Evolutionary conservation across 2,888 invertebrate species (phyloP).

Genomic region (Drosophila formosana): DNA sequence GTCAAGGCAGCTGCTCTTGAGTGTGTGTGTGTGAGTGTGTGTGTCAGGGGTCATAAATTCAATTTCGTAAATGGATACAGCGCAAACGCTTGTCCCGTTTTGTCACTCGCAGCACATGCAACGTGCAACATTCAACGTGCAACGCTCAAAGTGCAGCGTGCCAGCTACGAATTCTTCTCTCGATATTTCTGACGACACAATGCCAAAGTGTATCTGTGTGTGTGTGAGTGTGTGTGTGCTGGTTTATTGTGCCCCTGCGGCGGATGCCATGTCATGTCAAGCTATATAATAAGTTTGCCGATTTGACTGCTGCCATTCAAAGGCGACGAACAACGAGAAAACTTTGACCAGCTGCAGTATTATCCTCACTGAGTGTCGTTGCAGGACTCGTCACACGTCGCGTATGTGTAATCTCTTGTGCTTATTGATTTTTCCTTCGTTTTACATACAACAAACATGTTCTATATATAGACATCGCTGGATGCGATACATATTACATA

Average conservation of each 20-base stretch:
- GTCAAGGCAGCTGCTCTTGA: slow-evolving; percentile 40
- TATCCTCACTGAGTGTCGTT: not conserved
- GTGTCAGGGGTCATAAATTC: slow-evolving; percentile 69
- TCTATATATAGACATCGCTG: slow-evolving; percentile 17
- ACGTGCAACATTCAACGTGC: slow-evolving; percentile 16
- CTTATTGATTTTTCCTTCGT: slow-evolving; percentile 49
- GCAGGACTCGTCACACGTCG: slow-evolving; percentile 21
- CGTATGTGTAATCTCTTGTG: slow-evolving; percentile 39
- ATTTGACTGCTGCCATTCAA: slow-evolving; percentile 50
- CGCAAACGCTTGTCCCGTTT: slow-evolving; percentile 61
- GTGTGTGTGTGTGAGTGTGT: slow-evolving; percentile 1
- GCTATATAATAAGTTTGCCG: slow-evolving; percentile 45
- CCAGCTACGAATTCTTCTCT: slow-evolving; percentile 8
- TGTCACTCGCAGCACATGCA: slow-evolving; percentile 71
- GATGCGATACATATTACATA: slow-evolving; percentile 1
- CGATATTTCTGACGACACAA: slow-evolving; percentile 28
- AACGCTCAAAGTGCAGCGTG: slow-evolving; percentile 19
- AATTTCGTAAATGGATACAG: slow-evolving; percentile 65
- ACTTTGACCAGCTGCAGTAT: slow-evolving; percentile 37
- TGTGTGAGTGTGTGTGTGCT: not conserved
- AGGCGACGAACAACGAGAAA: slow-evolving; percentile 6
- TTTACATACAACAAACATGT: not conserved
- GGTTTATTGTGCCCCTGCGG: slow-evolving; percentile 37
- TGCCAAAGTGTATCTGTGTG: slow-evolving; percentile 1
- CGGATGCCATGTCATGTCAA: slow-evolving; percentile 50